Evolutionary conservation across 2,888 invertebrate species (phyloP).

Genomic region (Amphipyra tragopoginis): DNA sequence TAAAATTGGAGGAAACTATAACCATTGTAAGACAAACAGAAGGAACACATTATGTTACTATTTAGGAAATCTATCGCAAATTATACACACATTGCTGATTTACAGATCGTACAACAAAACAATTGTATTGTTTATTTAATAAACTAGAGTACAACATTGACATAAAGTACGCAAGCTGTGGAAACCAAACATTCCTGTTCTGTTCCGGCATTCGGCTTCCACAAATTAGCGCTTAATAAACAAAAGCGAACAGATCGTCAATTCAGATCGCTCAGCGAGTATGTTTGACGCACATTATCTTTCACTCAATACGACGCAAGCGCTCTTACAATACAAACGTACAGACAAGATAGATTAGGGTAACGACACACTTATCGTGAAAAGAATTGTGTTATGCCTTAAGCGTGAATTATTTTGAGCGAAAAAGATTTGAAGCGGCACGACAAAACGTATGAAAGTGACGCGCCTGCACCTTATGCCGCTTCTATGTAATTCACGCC

Average conservation of each 20-base stretch:
- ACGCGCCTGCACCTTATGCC: too few species aligned
- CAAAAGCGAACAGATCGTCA: conserved; percentile 8
- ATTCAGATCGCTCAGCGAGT: conserved; percentile 8
- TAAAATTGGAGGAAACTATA: too few species aligned
- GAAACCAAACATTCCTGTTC: conserved; percentile 3
- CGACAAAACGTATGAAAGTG: too few species aligned
- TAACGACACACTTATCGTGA: too few species aligned
- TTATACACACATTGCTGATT: conserved; percentile 4
- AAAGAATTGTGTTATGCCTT: too few species aligned
- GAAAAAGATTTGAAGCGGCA: too few species aligned
- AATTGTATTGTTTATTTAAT: conserved; percentile 22
- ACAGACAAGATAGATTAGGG: too few species aligned
- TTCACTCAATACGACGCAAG: background rate
- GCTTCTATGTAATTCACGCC: too few species aligned
- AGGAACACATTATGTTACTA: background rate
- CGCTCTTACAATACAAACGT: background rate
- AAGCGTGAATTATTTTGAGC: too few species aligned
- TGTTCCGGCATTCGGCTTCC: conserved; percentile 1
- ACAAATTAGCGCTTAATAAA: conserved; percentile 10
- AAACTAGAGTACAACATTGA: conserved; percentile 3
- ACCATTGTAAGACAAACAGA: background rate
- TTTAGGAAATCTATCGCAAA: background rate
- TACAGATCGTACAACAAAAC: conserved; percentile 10
- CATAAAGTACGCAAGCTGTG: conserved; percentile 3
- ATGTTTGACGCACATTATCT: conserved; percentile 4